Base-by-base conservation (phyloP, 2,113 vertebrate genomes). In the Nothoprocta perdicaria region DNA sequence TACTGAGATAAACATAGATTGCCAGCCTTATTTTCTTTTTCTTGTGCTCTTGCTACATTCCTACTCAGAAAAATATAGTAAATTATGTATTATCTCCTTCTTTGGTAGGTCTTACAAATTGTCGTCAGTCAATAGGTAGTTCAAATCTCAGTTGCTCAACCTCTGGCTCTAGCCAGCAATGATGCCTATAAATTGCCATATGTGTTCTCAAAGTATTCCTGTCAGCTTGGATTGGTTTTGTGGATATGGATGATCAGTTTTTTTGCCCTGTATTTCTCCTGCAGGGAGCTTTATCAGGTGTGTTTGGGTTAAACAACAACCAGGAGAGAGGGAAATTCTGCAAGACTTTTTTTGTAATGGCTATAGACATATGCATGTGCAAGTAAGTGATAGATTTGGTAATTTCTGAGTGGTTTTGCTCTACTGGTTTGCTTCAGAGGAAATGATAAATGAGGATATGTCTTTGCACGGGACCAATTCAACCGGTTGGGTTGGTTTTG, bases 81-180 rank as follows among this genome's bases (percentile, higher is more conserved):
- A 79, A 90, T 89, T 89, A 63, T 27, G 75, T 29, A 57, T 72
- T 88, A 71, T 81, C 52, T 61, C 11, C 86, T 90, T 19, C 8
- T 90, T 84, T 60, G 46, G 66, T 79, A 62, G 40, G 10, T 84
- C 53, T 68, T 82, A 52, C 17, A 75, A 72, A 86, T 78, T n/a
- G 5, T 76, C 83, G 80, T 80, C 50, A 40, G 23, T 83, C 52
- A 57, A 3, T 26, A 43, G 8, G 41, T 41, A 55, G n/a, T 40
- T 33, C 23, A 57, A 63, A 62, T 75, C 61, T 67, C 65, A 75
- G 12, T 65, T 86, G 48, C 48, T 86, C 62, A 71, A 4, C 27
- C 61, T 90, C 46, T 80, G 41, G 43, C 45, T 48, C 12, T 71
- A 57, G 41, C 12, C 31, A 14, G 15, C 55, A 68, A 60, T 27